Evolutionary conservation across 1,140 invertebrate genomes (phyloP), one percentile per base, ranked within the genome.

Genomic region (Zaprionus ornatus): DNA sequence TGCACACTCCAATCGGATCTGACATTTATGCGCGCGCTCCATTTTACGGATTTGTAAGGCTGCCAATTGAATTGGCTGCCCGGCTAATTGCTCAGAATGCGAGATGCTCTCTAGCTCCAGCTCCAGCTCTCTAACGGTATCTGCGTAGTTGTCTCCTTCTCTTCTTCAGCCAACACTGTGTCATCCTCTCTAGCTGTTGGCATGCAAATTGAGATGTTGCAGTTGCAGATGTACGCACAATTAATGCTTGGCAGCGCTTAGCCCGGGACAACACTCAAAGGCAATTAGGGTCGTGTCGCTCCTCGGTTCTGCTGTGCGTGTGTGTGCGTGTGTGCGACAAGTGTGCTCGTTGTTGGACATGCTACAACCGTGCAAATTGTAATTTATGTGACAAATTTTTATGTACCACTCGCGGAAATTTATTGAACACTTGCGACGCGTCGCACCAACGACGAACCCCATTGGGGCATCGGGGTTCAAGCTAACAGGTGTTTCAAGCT

Each of bases 321-420:
- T 80, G 52, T 72, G 52, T 50, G 23, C 27, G 48, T 74, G 37
- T 61, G 48, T 70, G 69, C 73, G 65, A 82, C 80, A 79, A 77
- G 81, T 81, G 67, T 66, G 82, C 67, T 66, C 59, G 62, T 32
- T 68, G 77, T 66, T 76, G 80, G 83, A 79, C 82, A 82, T 63
- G 10, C 83, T 74, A 80, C 83, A 80, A 74, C 62, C 55, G 80
- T 82, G 81, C 84, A 88, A 88, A 88, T 88, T 88, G 85, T 90
- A 90, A 88, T 88, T 88, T 88, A 88, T 90, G 84, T 84, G 84
- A 90, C 84, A 88, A 88, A 88, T 88, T 88, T 90, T 84, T 81
- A 88, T 88, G 84, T 79, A 81, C 78, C 81, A 64, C 65, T 63
- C 52, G 62, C 23, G 48, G 50, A 78, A 90, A 88, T 90, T 88